These are phyloP conservation scores for Archips xylosteana DNA, from an alignment of 2,888 invertebrate species.

Conservation along the genomic window DNA sequence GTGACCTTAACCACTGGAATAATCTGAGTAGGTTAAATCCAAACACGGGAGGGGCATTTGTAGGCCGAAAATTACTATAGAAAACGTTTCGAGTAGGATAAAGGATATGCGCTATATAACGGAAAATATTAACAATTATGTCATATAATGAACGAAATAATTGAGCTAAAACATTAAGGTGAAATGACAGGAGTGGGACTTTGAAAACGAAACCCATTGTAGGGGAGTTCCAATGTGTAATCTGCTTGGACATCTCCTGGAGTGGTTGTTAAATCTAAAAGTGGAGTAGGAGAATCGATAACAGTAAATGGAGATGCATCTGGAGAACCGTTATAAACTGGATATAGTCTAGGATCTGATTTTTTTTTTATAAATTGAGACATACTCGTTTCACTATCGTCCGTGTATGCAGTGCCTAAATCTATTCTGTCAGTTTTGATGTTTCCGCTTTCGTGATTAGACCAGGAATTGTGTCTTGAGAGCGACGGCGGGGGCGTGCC, in stretches of 20 bases:
- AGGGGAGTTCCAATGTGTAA: constrained; percentile 78
- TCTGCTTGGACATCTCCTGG: constrained; percentile 81
- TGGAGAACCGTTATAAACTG: constrained; percentile 60
- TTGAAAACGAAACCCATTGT: constrained; percentile 82
- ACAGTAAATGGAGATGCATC: constrained; percentile 59
- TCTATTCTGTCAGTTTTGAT: constrained; percentile 69
- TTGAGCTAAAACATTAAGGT: constrained; percentile 72
- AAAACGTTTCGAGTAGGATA: constrained; percentile 69
- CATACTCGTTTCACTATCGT: constrained; percentile 49
- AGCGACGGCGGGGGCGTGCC: constrained; percentile 60
- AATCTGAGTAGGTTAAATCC: background rate
- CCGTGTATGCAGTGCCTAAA: constrained; percentile 45
- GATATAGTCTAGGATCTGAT: constrained; percentile 64
- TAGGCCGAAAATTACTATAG: constrained; percentile 51
- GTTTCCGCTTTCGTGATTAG: constrained; percentile 49
- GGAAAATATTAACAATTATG: constrained; percentile 64
- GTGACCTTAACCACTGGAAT: constrained; percentile 15
- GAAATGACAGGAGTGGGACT: constrained; percentile 81
- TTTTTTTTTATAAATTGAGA: constrained; percentile 56
- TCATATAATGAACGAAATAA: constrained; percentile 66
- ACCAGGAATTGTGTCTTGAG: constrained; percentile 59
- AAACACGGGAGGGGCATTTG: constrained; percentile 12
- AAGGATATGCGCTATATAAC: constrained; percentile 68
- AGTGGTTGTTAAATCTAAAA: constrained; percentile 69
- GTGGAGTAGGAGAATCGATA: constrained; percentile 64